Conservation (phyloP, 2,888 invertebrate species). For the Ryuthela nishihirai region DNA sequence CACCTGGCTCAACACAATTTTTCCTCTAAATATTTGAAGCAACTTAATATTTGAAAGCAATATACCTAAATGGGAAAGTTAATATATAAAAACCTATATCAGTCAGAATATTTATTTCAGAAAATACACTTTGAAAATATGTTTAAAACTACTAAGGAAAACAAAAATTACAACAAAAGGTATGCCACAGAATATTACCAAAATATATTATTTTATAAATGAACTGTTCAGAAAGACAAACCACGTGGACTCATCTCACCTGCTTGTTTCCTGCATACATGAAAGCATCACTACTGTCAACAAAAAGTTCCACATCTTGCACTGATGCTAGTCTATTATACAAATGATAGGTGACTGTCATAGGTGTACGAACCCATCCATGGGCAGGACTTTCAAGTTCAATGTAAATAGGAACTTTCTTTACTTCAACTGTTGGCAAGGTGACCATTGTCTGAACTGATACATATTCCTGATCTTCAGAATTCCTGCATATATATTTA, state of each 20-base stretch:
- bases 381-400: constrained; percentile 60
- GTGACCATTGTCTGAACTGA: constrained; percentile 46
- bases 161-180: no score
- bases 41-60: no score
- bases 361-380: constrained; percentile 64
- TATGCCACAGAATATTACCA: no score
- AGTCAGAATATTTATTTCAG: no score
- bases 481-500: constrained; percentile 3
- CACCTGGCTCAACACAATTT: no score
- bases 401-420: constrained; percentile 50
- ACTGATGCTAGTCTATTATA: constrained; percentile 68
- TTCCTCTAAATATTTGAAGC: no score
- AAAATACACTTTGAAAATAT: no score
- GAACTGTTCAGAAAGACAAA: neutral
- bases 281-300: constrained; percentile 74
- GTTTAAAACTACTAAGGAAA: no score
- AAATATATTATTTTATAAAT: no score
- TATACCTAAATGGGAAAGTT: no score
- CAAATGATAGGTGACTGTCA: constrained; percentile 66
- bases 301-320: constrained; percentile 66
- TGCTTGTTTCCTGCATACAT: constrained; percentile 95
- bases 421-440: constrained; percentile 49
- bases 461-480: constrained; percentile 38
- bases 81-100: no score
- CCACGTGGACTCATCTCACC: constrained; percentile 52